A percentile compares a stretch with the other conserved stretches of the same genome.
Conservation (phyloP, 2,113 vertebrate species). For the Sarotherodon lohbergeri region DNA sequence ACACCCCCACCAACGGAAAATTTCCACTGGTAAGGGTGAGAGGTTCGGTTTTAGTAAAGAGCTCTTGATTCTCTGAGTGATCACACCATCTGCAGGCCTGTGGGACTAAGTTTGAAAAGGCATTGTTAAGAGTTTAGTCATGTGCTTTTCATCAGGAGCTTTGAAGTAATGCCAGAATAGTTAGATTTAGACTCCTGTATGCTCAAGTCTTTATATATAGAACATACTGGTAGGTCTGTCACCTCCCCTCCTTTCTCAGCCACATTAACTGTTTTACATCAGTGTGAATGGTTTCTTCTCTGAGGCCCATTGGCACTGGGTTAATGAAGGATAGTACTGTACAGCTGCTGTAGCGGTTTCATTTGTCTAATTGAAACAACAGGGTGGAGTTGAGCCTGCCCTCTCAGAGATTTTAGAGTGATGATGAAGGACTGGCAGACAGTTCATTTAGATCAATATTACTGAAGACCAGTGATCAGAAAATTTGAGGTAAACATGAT, state of each 20-base stretch:
- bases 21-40: constrained; percentile 64
- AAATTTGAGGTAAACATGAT: not conserved
- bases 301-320: not conserved
- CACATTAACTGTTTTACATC: constrained; percentile 22
- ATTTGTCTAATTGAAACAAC: not conserved
- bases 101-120: constrained; percentile 72
- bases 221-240: constrained; percentile 57
- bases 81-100: constrained; percentile 75
- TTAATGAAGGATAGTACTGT: not conserved
- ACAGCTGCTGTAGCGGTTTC: not conserved
- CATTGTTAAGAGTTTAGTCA: constrained; percentile 79
- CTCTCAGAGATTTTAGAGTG: not conserved
- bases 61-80: constrained; percentile 75
- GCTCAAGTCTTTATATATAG: constrained; percentile 61
- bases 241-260: constrained; percentile 11
- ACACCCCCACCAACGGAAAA: constrained; percentile 51
- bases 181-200: constrained; percentile 77
- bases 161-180: constrained; percentile 83
- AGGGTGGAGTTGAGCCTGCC: not conserved
- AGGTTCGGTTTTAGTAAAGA: constrained; percentile 77
- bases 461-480: not conserved
- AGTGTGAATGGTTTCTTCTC: not conserved
- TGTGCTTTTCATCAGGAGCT: constrained; percentile 88
- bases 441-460: not conserved
- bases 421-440: not conserved